A percentile compares a stretch with the other conserved stretches of the same genome.
phyloP scores from a whole-genome alignment of 1,140 invertebrate species.

The Paraescarpia echinospica region DNA sequence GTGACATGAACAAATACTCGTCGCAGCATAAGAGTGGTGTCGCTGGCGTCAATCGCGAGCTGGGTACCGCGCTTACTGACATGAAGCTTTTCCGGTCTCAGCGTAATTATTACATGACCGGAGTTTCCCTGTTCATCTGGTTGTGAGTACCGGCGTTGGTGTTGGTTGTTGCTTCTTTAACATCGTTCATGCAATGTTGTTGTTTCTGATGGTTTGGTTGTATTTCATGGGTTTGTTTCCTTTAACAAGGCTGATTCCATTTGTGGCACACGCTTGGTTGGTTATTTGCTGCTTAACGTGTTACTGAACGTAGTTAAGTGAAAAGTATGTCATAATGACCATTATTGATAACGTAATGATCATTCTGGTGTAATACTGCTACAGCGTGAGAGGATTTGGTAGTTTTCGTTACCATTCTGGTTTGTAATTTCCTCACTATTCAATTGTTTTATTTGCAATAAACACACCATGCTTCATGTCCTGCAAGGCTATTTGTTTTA shows the following conservation, averaged over 20 bases:
- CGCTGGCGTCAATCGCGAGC: background rate
- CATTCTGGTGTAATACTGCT: background rate
- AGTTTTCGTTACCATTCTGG: background rate
- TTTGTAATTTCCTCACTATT: background rate
- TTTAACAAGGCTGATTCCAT: background rate
- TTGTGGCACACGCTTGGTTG: background rate
- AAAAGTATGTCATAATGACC: background rate
- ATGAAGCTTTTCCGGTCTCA: conserved; percentile 18
- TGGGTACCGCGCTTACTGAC: conserved; percentile 16
- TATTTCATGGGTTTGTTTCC: background rate
- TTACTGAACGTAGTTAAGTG: conserved; percentile 8
- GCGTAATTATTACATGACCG: conserved; percentile 20
- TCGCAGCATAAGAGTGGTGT: background rate
- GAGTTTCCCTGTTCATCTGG: conserved; percentile 33
- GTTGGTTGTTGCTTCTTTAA: conserved; percentile 17
- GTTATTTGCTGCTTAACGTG: background rate
- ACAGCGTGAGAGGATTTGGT: background rate
- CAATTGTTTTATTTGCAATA: background rate
- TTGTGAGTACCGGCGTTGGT: conserved; percentile 43
- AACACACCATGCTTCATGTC: background rate
- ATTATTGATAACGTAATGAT: background rate
- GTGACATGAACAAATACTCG: conserved; percentile 18
- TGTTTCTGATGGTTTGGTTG: background rate
- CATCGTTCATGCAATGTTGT: background rate
- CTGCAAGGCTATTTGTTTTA: background rate